Evolutionary conservation across 2,888 invertebrate species (phyloP).

Genomic region (Synergus itoensis): DNA sequence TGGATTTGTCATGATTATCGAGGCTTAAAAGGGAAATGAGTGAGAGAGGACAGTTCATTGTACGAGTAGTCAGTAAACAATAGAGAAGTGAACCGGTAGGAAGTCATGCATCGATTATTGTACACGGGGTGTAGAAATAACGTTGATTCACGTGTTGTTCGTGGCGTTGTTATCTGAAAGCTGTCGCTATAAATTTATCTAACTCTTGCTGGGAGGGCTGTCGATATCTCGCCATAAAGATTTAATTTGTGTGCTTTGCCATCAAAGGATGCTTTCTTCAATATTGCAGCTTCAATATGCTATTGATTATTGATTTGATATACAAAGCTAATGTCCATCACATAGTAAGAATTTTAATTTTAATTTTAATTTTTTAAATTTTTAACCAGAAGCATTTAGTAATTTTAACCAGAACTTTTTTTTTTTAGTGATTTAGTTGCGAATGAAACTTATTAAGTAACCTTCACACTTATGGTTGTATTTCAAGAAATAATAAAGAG

Average conservation of each 20-base stretch:
- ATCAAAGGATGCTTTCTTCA: constrained; percentile 23
- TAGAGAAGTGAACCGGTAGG: constrained; percentile 51
- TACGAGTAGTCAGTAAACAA: constrained; percentile 49
- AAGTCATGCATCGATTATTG: constrained; percentile 59
- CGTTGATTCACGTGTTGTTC: constrained; percentile 53
- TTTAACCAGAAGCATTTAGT: too few relatives aligned
- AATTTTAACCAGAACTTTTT: too few relatives aligned
- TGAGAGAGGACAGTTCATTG: constrained; percentile 29
- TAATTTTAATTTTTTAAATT: not conserved
- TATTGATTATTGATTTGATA: not conserved
- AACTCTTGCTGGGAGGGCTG: constrained; percentile 41
- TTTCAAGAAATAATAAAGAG: too few relatives aligned
- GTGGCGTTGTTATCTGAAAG: constrained; percentile 51
- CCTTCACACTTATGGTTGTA: too few relatives aligned
- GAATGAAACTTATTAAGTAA: too few relatives aligned
- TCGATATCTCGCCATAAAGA: constrained; percentile 36
- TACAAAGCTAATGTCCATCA: too few relatives aligned
- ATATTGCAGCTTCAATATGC: not conserved
- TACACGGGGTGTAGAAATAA: constrained; percentile 42
- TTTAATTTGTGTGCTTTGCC: constrained; percentile 16
- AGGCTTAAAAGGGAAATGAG: constrained; percentile 23
- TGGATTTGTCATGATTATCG: constrained; percentile 26
- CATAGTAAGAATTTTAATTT: too few relatives aligned
- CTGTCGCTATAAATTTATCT: constrained; percentile 50
- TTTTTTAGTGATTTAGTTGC: too few relatives aligned